Percentiles rank a stretch among this genome's conserved stretches.
These are phyloP conservation scores for Brachionus paranguensis DNA, from an alignment of 1,140 invertebrate species.

Conservation along the genomic window DNA sequence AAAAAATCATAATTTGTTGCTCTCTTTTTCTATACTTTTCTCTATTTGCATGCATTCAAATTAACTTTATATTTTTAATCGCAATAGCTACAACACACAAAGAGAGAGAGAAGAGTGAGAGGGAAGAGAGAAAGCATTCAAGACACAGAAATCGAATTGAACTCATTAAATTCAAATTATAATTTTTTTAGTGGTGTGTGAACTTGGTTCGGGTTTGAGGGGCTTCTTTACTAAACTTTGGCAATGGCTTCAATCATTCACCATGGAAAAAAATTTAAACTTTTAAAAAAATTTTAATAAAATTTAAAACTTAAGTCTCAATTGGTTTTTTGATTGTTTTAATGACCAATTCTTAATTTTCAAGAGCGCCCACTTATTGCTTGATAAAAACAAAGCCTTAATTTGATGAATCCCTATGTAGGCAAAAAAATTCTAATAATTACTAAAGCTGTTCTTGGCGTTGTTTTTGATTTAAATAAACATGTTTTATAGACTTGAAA, in stretches of 20 bases:
- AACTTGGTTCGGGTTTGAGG: neutral
- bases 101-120: neutral
- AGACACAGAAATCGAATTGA: constrained; percentile 2
- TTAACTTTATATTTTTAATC: constrained; percentile 24
- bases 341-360: neutral
- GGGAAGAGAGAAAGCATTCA: neutral
- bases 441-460: neutral
- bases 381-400: neutral
- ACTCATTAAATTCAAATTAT: constrained; percentile 26
- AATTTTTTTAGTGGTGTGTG: neutral
- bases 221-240: neutral
- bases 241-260: neutral
- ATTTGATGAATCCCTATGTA: neutral
- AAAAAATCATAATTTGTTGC: constrained; percentile 32
- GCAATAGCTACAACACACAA: neutral
- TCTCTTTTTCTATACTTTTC: constrained; percentile 11
- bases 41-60: constrained; percentile 27
- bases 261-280: neutral
- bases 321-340: neutral
- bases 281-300: neutral
- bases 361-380: neutral
- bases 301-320: neutral
- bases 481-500: neutral
- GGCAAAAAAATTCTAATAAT: neutral
- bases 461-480: neutral